phyloP scores from a whole-genome alignment of 2,113 vertebrate genomes.

The Pangasianodon hypophthalmus region DNA sequence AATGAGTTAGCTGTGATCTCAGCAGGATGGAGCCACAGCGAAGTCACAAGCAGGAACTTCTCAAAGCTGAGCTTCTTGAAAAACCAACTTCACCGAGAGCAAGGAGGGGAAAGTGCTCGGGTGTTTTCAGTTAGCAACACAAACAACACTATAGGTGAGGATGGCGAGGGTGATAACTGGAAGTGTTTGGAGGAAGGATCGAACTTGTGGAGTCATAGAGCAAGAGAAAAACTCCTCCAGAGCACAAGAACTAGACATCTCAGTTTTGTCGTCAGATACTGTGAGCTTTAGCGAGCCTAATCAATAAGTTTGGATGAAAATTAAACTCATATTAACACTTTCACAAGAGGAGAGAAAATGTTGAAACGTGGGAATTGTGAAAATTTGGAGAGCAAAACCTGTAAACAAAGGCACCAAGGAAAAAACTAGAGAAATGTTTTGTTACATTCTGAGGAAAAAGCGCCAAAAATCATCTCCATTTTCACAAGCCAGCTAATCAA shows the following conservation, averaged over 20 bases:
- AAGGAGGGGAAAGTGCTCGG: constrained; percentile 59
- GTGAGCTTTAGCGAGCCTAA: neutral
- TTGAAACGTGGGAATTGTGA: neutral
- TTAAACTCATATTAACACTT: neutral
- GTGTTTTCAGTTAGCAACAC: constrained; percentile 60
- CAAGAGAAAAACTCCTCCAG: neutral
- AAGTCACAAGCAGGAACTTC: constrained; percentile 70
- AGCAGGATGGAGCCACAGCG: constrained; percentile 64
- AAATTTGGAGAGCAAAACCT: neutral
- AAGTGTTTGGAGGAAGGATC: neutral
- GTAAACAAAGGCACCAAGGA: neutral
- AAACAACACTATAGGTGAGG: constrained; percentile 51
- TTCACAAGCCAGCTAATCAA: constrained; percentile 51
- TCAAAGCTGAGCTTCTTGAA: constrained; percentile 63
- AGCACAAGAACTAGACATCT: neutral
- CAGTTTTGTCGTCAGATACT: neutral
- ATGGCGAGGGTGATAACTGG: constrained; percentile 48
- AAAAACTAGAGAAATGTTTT: neutral
- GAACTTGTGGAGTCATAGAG: neutral
- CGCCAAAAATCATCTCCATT: constrained; percentile 21
- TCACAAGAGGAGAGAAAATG: neutral
- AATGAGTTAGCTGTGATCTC: constrained; percentile 44
- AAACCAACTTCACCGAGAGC: constrained; percentile 62
- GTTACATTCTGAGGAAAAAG: constrained; percentile 20
- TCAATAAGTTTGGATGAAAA: neutral